These are phyloP conservation scores for Macropis europaea DNA, from an alignment of 2,888 invertebrate genomes.

Conservation along the genomic window DNA sequence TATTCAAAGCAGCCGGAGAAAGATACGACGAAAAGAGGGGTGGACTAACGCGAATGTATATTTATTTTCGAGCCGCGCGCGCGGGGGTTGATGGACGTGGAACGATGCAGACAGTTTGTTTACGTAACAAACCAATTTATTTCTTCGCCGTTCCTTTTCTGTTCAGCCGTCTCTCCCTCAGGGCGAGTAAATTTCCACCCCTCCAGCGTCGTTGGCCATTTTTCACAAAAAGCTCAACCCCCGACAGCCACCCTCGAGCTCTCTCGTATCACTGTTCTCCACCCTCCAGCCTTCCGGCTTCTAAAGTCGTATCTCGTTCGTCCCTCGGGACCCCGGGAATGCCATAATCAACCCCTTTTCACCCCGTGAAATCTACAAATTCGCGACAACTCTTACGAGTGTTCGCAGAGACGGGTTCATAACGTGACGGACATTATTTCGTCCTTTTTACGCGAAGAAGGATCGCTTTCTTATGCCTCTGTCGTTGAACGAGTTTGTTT, in stretches of 20 bases:
- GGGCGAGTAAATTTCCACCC: constrained; percentile 56
- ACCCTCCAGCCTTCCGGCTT: neutral
- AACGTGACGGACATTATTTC: neutral
- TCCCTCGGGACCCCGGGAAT: constrained; percentile 46
- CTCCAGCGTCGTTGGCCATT: constrained; percentile 29
- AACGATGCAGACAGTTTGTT: constrained; percentile 47
- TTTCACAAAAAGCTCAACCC: constrained; percentile 36
- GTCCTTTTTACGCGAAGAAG: too few species aligned
- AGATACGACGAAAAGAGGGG: constrained; percentile 27
- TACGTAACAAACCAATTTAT: constrained; percentile 61
- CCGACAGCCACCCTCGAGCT: constrained; percentile 15
- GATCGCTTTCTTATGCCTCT: too few species aligned
- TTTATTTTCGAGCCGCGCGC: constrained; percentile 27
- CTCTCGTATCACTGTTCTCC: neutral
- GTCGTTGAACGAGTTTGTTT: too few species aligned
- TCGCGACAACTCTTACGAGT: constrained; percentile 2
- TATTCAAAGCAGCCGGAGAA: constrained; percentile 19
- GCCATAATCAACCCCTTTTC: constrained; percentile 39
- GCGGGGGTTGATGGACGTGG: constrained; percentile 24
- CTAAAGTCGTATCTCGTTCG: neutral
- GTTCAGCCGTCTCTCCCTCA: constrained; percentile 10
- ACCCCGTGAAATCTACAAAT: constrained; percentile 11
- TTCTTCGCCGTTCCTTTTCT: constrained; percentile 25
- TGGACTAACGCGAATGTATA: constrained; percentile 32
- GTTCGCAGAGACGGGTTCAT: neutral